Evolutionary conservation across 1,140 invertebrate species (phyloP).

Genomic region (Drosophila mayri): DNA sequence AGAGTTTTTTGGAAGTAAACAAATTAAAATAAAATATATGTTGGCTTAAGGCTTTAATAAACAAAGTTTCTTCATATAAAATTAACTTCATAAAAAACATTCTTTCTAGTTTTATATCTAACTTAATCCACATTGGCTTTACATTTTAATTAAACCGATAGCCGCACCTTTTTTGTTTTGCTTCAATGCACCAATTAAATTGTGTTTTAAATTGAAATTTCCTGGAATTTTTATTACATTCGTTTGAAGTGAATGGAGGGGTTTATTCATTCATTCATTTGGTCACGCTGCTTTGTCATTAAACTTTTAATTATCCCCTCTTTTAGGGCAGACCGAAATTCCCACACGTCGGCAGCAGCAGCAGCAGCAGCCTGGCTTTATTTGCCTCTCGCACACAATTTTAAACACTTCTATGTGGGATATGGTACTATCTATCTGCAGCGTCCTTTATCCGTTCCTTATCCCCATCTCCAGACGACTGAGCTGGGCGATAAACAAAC

Average conservation of each 20-base stretch:
- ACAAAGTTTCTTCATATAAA: background rate
- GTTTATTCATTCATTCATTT: conserved; percentile 9
- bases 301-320: conserved; percentile 56
- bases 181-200: conserved; percentile 6
- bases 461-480: conserved; percentile 9
- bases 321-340: conserved; percentile 37
- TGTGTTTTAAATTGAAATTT: conserved; percentile 30
- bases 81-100: accelerated
- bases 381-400: conserved; percentile 59
- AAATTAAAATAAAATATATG: background rate
- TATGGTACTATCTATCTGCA: conserved; percentile 3
- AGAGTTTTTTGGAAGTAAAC: no score
- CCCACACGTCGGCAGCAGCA: conserved; percentile 34
- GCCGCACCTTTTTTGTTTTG: no score
- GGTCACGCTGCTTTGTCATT: conserved; percentile 46
- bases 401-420: conserved; percentile 40
- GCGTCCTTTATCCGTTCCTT: conserved; percentile 1
- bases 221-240: conserved; percentile 18
- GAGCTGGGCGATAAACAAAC: conserved; percentile 66
- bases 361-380: conserved; percentile 17
- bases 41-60: no score
- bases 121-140: background rate
- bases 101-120: background rate
- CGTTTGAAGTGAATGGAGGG: background rate
- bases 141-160: background rate